A percentile compares a stretch with the other conserved stretches of the same genome.
Evolutionary conservation across 2,888 invertebrate genomes (phyloP).

Genomic region (Erebia palarica): DNA sequence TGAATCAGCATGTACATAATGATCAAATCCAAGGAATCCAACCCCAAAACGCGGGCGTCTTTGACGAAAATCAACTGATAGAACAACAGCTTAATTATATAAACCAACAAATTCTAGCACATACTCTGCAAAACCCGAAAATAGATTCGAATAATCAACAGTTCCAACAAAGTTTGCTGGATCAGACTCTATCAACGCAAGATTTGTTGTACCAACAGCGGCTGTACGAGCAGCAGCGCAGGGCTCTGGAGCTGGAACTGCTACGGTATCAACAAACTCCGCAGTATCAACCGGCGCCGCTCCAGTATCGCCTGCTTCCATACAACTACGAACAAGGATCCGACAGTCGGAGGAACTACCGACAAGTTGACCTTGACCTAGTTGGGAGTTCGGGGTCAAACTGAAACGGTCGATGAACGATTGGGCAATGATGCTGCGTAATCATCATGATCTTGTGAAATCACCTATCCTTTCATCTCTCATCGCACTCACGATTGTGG

Average conservation of each 20-base stretch:
- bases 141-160: neutral
- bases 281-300: slow-evolving; percentile 50
- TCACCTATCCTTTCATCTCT: slow-evolving; percentile 43
- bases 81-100: slow-evolving; percentile 7
- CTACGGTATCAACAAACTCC: slow-evolving; percentile 48
- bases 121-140: neutral
- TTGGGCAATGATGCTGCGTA: slow-evolving; percentile 52
- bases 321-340: slow-evolving; percentile 45
- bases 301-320: slow-evolving; percentile 50
- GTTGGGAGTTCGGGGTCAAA: slow-evolving; percentile 49
- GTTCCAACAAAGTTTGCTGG: slow-evolving; percentile 32
- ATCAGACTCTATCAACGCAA: slow-evolving; percentile 42
- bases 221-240: slow-evolving; percentile 49
- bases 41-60: slow-evolving; percentile 12
- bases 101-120: neutral
- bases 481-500: slow-evolving; percentile 29
- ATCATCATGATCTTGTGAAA: slow-evolving; percentile 35
- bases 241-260: slow-evolving; percentile 46
- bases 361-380: slow-evolving; percentile 63
- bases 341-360: slow-evolving; percentile 44
- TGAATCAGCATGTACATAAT: neutral
- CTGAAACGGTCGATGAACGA: slow-evolving; percentile 49
- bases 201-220: slow-evolving; percentile 50
- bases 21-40: slow-evolving; percentile 13
- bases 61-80: neutral